Evolutionary conservation across 2,113 vertebrate species (phyloP).

Genomic region (Lophura nycthemera): DNA sequence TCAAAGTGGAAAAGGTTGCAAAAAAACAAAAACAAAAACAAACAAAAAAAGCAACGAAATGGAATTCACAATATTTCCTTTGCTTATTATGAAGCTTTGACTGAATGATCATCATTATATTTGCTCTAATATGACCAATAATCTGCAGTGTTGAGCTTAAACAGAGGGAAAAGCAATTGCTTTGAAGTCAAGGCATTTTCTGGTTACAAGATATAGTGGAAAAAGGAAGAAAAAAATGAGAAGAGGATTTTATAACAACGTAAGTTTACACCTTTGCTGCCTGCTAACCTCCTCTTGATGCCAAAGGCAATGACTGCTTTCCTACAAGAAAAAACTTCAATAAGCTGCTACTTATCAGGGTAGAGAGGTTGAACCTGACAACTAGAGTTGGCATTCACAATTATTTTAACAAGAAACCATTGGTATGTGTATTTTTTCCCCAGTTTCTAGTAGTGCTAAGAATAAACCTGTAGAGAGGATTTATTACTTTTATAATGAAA

Average conservation of each 20-base stretch:
- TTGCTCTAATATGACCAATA: background rate
- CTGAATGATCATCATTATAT: background rate
- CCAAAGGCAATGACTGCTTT: slow-evolving; percentile 11
- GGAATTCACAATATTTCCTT: background rate
- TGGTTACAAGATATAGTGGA: background rate
- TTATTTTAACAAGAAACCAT: slow-evolving; percentile 62
- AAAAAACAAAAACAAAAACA: background rate
- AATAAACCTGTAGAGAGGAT: slow-evolving; percentile 58
- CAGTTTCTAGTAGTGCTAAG: slow-evolving; percentile 57
- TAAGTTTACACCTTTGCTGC: background rate
- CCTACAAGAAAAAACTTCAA: background rate
- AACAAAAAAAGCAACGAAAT: background rate
- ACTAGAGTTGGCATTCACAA: background rate
- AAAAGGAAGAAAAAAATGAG: background rate
- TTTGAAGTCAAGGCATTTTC: background rate
- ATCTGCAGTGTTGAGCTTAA: background rate
- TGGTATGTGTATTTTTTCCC: slow-evolving; percentile 41
- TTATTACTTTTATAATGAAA: slow-evolving; percentile 75
- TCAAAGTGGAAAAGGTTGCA: background rate
- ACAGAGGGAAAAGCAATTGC: background rate
- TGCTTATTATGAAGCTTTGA: background rate
- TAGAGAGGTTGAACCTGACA: background rate
- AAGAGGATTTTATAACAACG: background rate
- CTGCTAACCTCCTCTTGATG: slow-evolving; percentile 17
- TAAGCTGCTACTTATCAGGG: background rate